Conservation (phyloP, 2,113 vertebrate genomes). For the Scomber colias region DNA sequence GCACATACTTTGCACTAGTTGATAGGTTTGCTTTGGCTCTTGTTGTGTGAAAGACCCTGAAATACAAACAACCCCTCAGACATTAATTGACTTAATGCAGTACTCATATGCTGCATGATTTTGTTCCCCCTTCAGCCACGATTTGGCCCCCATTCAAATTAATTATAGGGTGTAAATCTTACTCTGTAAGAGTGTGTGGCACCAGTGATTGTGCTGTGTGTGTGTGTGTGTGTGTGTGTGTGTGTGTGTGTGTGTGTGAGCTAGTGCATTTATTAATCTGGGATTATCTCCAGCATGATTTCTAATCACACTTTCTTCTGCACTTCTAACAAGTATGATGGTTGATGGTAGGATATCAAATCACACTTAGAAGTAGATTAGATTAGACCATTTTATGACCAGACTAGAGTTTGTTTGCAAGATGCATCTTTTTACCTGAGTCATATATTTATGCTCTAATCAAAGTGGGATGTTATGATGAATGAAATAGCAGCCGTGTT, state of each 20-base stretch:
- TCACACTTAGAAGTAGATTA: not conserved
- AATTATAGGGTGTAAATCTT: constrained; percentile 29
- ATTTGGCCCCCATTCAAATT: constrained; percentile 38
- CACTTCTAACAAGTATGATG: constrained; percentile 6
- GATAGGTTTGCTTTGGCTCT: not conserved
- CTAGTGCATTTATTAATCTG: constrained; percentile 17
- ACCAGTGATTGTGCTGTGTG: not conserved
- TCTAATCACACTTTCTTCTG: constrained; percentile 7
- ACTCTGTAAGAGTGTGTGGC: not conserved
- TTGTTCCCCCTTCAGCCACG: constrained; percentile 10
- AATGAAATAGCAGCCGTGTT: not conserved
- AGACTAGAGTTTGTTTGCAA: not conserved
- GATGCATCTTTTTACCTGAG: not conserved
- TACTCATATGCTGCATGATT: constrained; percentile 25
- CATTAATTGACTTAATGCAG: constrained; percentile 31
- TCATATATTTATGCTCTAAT: not conserved
- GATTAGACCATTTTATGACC: not conserved
- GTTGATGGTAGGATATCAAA: constrained; percentile 7
- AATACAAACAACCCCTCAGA: constrained; percentile 19
- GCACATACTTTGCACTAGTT: not conserved
- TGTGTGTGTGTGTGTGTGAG: not conserved
- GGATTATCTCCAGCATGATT: constrained; percentile 29
- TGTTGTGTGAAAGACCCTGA: constrained; percentile 6
- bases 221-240: not conserved
- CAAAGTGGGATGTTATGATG: not conserved